phyloP scores from a whole-genome alignment of 2,113 vertebrate genomes.

The Heptranchias perlo region DNA sequence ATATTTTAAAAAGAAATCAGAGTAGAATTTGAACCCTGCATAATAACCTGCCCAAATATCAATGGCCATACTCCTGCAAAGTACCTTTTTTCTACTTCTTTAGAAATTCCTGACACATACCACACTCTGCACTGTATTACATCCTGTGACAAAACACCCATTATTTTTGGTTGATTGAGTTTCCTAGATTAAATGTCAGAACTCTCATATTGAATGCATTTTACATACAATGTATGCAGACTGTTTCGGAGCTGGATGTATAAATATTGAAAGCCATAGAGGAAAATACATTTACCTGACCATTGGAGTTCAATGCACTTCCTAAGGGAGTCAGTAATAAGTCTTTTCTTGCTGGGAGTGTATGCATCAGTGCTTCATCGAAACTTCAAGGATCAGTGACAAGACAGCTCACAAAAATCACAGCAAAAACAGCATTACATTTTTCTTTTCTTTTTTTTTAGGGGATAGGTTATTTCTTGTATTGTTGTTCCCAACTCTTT shows the following conservation, averaged over 20 bases:
- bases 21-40: background rate
- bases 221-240: background rate
- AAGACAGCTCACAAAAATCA: slow-evolving; percentile 2
- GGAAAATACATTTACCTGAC: background rate
- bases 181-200: slow-evolving; percentile 28
- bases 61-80: background rate
- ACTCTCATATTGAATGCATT: slow-evolving; percentile 11
- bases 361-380: background rate
- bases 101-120: background rate
- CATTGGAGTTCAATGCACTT: background rate
- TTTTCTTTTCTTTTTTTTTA: background rate
- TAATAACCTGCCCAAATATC: background rate
- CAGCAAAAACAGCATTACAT: background rate
- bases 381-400: background rate
- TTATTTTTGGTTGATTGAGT: slow-evolving; percentile 33
- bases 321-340: background rate
- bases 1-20: background rate
- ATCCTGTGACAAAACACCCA: background rate
- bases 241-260: background rate
- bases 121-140: background rate
- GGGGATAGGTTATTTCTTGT: background rate
- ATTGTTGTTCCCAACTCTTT: background rate
- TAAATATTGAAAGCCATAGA: slow-evolving; percentile 7
- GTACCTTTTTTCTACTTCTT: background rate
- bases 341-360: background rate